Evolutionary conservation across 2,888 invertebrate species (phyloP).

Genomic region (Lapara coniferarum): DNA sequence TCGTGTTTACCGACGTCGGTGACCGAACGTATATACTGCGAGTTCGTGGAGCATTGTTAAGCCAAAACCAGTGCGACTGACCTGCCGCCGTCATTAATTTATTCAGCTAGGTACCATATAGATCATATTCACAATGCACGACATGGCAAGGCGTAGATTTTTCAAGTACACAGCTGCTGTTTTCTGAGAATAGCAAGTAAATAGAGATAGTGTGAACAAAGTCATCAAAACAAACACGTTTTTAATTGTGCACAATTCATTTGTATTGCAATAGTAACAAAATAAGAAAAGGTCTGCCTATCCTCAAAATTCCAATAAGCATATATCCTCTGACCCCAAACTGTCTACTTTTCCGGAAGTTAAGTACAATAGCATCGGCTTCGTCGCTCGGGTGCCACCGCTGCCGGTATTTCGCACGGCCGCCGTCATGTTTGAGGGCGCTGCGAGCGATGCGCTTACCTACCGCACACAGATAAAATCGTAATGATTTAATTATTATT

Average conservation of each 20-base stretch:
- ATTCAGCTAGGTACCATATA: not conserved
- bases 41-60: conserved; percentile 43
- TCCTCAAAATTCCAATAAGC: not conserved
- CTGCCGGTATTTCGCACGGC: conserved; percentile 28
- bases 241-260: not conserved
- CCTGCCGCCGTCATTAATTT: conserved; percentile 37
- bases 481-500: conserved; percentile 67
- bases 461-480: conserved; percentile 37
- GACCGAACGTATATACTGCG: conserved; percentile 67
- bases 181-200: not conserved
- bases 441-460: conserved; percentile 10
- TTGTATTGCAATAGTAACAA: not conserved
- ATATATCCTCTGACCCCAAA: conserved; percentile 65
- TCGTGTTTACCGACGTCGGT: conserved; percentile 62
- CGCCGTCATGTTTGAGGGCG: conserved; percentile 35
- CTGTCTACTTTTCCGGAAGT: conserved; percentile 75
- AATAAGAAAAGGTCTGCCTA: not conserved
- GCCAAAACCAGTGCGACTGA: conserved; percentile 39
- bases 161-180: not conserved
- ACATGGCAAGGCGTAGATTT: not conserved
- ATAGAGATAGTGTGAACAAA: not conserved
- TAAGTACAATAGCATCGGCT: conserved; percentile 57
- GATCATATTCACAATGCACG: not conserved
- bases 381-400: conserved; percentile 35
- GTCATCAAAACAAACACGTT: not conserved